These are phyloP conservation scores for Pterophyllum scalare DNA, from an alignment of 2,113 vertebrate species.

Conservation along the genomic window DNA sequence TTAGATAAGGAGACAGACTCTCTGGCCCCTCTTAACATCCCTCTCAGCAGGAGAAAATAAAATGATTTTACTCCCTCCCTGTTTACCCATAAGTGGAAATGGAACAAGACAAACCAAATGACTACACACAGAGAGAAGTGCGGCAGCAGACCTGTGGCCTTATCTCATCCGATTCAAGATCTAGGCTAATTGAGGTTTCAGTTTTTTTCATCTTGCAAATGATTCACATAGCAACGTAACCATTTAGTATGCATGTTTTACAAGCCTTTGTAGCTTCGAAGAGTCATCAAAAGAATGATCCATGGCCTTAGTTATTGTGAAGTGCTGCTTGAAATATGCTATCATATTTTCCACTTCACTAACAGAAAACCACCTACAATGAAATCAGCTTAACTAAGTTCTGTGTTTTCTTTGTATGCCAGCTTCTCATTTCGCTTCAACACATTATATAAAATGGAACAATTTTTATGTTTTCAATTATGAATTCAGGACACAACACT, in stretches of 20 bases:
- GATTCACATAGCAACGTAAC: slow-evolving; percentile 53
- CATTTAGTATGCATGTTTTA: slow-evolving; percentile 51
- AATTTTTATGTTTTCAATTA: slow-evolving; percentile 37
- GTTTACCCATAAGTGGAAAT: slow-evolving; percentile 70
- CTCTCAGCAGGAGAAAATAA: slow-evolving; percentile 79
- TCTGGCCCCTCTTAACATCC: slow-evolving; percentile 76
- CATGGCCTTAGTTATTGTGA: slow-evolving; percentile 45
- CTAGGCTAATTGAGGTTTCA: slow-evolving; percentile 64
- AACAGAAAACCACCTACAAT: slow-evolving; percentile 54
- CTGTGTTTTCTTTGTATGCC: slow-evolving; percentile 9
- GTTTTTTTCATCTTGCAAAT: slow-evolving; percentile 52
- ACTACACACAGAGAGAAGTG: slow-evolving; percentile 53
- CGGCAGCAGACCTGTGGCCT: slow-evolving; percentile 45
- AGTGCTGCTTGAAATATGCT: slow-evolving; percentile 51
- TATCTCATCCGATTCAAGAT: slow-evolving; percentile 43
- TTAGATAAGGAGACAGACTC: slow-evolving; percentile 81
- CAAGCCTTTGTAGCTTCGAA: slow-evolving; percentile 51
- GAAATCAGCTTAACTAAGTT: slow-evolving; percentile 59
- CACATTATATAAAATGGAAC: slow-evolving; percentile 39
- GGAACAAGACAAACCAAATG: slow-evolving; percentile 74
- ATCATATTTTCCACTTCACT: slow-evolving; percentile 65
- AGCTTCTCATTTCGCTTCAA: slow-evolving; percentile 29
- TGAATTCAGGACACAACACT: neutral
- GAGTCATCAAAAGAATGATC: slow-evolving; percentile 49
- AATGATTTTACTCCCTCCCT: slow-evolving; percentile 68